phyloP scores from a whole-genome alignment of 2,113 vertebrate genomes.

The Emydocephalus ijimae region DNA sequence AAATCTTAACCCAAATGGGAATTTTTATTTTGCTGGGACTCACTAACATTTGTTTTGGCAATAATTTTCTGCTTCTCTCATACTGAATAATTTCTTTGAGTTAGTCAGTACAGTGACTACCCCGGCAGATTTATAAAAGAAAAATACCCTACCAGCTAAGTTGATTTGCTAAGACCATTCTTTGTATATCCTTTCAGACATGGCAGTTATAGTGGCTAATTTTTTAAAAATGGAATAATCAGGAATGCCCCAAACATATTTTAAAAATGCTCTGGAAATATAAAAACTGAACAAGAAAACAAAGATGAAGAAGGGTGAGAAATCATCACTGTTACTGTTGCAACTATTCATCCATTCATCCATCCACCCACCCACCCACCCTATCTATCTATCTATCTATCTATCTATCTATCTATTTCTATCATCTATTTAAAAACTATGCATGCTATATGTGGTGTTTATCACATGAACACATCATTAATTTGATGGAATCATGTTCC shows the following conservation, averaged over 20 bases:
- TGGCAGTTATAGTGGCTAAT: slow-evolving; percentile 27
- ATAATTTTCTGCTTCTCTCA: background rate
- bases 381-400: too few species aligned
- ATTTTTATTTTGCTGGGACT: slow-evolving; percentile 45
- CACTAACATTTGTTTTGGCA: slow-evolving; percentile 36
- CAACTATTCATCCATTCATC: background rate
- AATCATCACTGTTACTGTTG: background rate
- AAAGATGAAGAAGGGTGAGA: background rate
- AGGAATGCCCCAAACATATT: slow-evolving; percentile 13
- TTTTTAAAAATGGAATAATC: slow-evolving; percentile 22
- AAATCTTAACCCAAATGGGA: slow-evolving; percentile 37
- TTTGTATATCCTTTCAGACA: slow-evolving; percentile 21
- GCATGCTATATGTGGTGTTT: background rate
- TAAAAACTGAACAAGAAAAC: background rate
- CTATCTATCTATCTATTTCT: background rate
- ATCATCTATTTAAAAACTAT: background rate
- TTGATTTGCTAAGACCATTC: slow-evolving; percentile 30
- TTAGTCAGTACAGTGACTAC: slow-evolving; percentile 42
- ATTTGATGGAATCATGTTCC: background rate
- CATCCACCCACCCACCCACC: too few species aligned
- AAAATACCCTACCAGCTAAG: slow-evolving; percentile 23
- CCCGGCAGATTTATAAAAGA: slow-evolving; percentile 47
- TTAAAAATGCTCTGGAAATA: background rate
- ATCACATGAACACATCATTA: background rate
- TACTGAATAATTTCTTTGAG: slow-evolving; percentile 37